A percentile compares a stretch with the other conserved stretches of the same genome.
Evolutionary conservation across 2,797 vertebrate species (phyloP).

Genomic region (Pyrocephalus nanus): DNA sequence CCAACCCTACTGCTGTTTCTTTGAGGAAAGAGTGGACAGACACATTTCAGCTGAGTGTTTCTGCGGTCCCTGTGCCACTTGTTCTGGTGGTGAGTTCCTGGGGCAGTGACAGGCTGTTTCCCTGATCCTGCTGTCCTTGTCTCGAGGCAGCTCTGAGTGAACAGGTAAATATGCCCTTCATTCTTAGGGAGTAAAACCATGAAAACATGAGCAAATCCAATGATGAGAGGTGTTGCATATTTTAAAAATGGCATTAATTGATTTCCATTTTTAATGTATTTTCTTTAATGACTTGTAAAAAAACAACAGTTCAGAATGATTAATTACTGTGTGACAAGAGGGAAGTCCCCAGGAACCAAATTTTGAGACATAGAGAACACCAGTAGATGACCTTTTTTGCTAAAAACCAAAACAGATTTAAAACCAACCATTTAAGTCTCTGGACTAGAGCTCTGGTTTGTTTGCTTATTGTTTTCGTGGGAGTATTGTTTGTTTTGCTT

Average conservation of each 20-base stretch:
- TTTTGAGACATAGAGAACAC: neutral
- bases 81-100: neutral
- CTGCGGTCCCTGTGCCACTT: neutral
- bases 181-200: neutral
- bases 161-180: neutral
- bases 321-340: neutral
- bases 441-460: neutral
- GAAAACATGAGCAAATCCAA: neutral
- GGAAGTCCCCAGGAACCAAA: neutral
- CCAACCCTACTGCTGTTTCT: fast-evolving
- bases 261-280: neutral
- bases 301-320: neutral
- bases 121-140: neutral
- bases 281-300: neutral
- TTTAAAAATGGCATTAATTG: neutral
- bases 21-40: neutral
- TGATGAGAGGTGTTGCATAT: neutral
- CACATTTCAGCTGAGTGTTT: fast-evolving
- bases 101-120: neutral
- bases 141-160: neutral
- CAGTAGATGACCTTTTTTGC: neutral
- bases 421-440: neutral
- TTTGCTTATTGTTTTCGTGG: neutral
- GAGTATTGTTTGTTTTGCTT: too few relatives aligned
- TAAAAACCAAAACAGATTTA: neutral